phyloP scores from a whole-genome alignment of 2,113 vertebrate genomes.

The Agelaius tricolor region DNA sequence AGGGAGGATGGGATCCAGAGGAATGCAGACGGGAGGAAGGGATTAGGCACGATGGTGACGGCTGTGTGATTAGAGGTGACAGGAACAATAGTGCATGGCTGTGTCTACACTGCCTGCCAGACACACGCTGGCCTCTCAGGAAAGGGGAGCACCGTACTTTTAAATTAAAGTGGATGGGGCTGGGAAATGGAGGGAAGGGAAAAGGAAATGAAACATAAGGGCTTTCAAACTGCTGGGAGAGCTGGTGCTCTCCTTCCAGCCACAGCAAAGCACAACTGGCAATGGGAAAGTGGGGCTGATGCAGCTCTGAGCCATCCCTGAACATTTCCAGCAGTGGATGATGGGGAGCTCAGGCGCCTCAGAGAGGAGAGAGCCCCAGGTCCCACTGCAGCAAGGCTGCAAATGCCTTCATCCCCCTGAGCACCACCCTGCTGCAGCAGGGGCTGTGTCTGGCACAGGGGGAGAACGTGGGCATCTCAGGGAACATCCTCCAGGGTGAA shows the following conservation, averaged over 20 bases:
- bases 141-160: neutral
- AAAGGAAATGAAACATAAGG: neutral
- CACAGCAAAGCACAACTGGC: neutral
- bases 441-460: neutral
- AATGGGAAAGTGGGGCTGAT: neutral
- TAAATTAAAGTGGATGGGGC: neutral
- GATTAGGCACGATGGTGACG: neutral
- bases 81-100: neutral
- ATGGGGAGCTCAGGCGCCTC: neutral
- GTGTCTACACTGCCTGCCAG: neutral
- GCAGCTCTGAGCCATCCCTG: neutral
- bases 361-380: neutral
- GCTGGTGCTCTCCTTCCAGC: neutral
- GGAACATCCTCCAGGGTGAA: neutral
- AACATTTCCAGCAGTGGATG: rapidly evolving
- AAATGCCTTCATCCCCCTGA: neutral
- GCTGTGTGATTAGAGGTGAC: neutral
- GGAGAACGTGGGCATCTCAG: too few relatives aligned
- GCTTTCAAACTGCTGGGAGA: neutral
- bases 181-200: neutral
- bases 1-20: neutral
- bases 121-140: neutral
- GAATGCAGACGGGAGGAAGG: neutral
- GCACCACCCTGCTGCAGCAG: rapidly evolving
- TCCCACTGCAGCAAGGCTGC: neutral